Conservation (phyloP, 2,797 vertebrate species). For the Meriones psammophilus region DNA sequence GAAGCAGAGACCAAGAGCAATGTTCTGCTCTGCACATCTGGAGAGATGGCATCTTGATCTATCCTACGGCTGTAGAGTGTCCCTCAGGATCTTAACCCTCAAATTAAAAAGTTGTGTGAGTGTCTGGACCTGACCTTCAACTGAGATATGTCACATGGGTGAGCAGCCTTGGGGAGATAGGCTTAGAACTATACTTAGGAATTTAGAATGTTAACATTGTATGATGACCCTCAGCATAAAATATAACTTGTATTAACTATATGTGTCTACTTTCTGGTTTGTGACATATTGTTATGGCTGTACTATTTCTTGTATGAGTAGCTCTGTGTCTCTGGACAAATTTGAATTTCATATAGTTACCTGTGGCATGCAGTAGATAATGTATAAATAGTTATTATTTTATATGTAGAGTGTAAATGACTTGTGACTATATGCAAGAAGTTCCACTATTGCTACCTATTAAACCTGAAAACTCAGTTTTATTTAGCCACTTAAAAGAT, state of each 20-base stretch:
- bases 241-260: background rate
- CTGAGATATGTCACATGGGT: background rate
- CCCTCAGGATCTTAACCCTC: background rate
- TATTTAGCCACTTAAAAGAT: constrained; percentile 6
- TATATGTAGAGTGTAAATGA: background rate
- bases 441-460: background rate
- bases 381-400: background rate
- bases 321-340: background rate
- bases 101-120: background rate
- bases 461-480: background rate
- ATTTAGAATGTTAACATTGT: background rate
- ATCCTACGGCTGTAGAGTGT: background rate
- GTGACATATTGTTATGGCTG: background rate
- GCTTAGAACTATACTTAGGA: background rate
- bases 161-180: background rate
- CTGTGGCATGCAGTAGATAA: background rate
- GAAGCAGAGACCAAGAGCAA: background rate
- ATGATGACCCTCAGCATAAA: background rate
- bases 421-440: background rate
- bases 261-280: background rate
- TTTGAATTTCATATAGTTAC: background rate
- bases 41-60: background rate
- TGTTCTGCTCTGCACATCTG: background rate
- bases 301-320: background rate
- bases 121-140: background rate